These are phyloP conservation scores for Orchesella cincta DNA, from an alignment of 1,140 invertebrate species.

Conservation along the genomic window DNA sequence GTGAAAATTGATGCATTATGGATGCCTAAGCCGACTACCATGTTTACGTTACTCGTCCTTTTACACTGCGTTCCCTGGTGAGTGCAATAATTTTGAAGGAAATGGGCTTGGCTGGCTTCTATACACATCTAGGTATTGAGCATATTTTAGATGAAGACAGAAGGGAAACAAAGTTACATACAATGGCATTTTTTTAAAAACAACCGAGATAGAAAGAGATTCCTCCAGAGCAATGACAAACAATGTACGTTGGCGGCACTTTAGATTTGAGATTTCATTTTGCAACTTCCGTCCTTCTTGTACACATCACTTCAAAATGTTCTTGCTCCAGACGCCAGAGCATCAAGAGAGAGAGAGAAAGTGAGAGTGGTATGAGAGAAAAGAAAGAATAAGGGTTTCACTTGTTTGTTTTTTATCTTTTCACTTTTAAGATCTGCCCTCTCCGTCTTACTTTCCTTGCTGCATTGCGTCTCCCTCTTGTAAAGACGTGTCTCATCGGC, in stretches of 20 bases:
- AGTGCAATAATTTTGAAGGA: background rate
- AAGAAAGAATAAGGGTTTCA: background rate
- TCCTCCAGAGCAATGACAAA: background rate
- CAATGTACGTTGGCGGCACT: background rate
- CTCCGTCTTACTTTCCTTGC: conserved; percentile 10
- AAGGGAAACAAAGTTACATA: too few species aligned
- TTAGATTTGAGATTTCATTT: background rate
- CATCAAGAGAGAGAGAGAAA: background rate
- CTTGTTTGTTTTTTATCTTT: background rate
- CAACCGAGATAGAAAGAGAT: background rate
- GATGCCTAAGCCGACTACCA: too few species aligned
- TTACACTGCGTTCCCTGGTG: background rate
- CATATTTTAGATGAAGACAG: too few species aligned
- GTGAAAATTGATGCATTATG: too few species aligned
- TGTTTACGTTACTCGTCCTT: background rate
- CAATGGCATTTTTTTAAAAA: too few species aligned
- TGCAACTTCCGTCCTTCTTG: background rate
- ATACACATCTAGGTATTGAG: too few species aligned
- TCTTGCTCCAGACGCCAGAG: background rate
- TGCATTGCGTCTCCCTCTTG: conserved; percentile 33
- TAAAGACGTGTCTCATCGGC: too few species aligned
- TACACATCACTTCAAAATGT: too few species aligned
- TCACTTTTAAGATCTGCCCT: conserved; percentile 9
- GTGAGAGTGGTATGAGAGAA: too few species aligned
- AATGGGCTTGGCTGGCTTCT: background rate